Base-by-base conservation (phyloP, 2,888 invertebrate species). In the Leistus spinibarbis region DNA sequence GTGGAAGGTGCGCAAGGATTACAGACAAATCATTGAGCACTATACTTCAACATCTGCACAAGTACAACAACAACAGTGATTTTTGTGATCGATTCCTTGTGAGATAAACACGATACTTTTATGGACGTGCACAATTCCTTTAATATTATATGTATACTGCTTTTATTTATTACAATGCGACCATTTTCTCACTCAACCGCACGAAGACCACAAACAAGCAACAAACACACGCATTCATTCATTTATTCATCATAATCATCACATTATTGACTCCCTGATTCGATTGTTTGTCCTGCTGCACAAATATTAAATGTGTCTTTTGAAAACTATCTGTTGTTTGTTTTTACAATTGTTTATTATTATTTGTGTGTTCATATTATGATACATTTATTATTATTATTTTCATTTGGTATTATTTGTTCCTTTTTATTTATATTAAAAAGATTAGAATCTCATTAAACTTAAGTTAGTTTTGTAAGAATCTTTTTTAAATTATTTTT, bases 1-100 rank as follows among this genome's bases (percentile, higher is more conserved):
- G 72, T 91, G 91, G 86, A 92, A 92, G 83, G 88, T 96, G 22
- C 88, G 89, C 75, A 88, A 89, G 78, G 91, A 91, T 80, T 83
- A 83, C 54, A 60, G 64, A 27, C 66, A 57, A 20, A 60, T 76
- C 17, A 56, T 69, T 7, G 64, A 69, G n/a, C 57, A 76, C 54
- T 70, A 57, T 17, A 56, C 63, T 16, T 22, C 40, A 40, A 7
- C 40, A 40, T 40, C 40, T 2, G 17, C 17, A 16, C 20, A 4
- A 22, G 54, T 66, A 23, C 57, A 56, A 17, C 68, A 68, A 22
- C 67, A 54, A 54, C 54, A 20, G 54, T 23, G 9, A 13, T 22
- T 22, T 20, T 17, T 22, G 22, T 68, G 23, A 54, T 13, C 10
- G 53, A 23, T 68, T 4, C 19, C 19, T 24, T 19, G 54, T 3